Evolutionary conservation across 2,888 invertebrate genomes (phyloP).

Genomic region (Synergus itoensis): DNA sequence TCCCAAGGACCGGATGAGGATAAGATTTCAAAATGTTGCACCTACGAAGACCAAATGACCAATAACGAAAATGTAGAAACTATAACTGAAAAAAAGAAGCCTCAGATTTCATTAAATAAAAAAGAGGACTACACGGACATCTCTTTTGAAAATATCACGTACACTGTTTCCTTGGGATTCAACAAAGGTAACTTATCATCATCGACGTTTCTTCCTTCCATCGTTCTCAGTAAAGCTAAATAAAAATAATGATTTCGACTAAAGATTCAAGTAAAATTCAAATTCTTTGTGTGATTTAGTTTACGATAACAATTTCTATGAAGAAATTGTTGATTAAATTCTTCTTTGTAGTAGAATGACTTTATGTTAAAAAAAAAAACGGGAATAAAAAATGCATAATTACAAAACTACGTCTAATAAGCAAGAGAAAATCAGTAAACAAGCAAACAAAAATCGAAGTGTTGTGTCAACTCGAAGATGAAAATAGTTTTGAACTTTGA

Average conservation of each 20-base stretch:
- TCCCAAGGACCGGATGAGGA: conserved; percentile 56
- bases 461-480: not conserved
- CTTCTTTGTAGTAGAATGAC: not conserved
- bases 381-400: not conserved
- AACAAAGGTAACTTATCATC: conserved; percentile 83
- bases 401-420: not conserved
- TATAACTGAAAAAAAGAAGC: conserved; percentile 44
- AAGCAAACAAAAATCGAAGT: not conserved
- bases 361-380: too few species aligned
- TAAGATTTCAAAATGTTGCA: conserved; percentile 5
- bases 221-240: not conserved
- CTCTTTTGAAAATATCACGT: conserved; percentile 86
- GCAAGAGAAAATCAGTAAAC: not conserved
- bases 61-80: conserved; percentile 43
- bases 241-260: too few species aligned
- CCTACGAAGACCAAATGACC: not conserved
- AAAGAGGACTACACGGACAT: conserved; percentile 83
- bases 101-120: conserved; percentile 53
- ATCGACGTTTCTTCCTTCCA: not conserved
- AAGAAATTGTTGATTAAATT: not conserved
- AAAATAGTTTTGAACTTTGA: conserved; percentile 22
- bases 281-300: too few species aligned
- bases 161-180: conserved; percentile 86
- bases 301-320: not conserved
- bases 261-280: too few species aligned